Evolutionary conservation across 2,888 invertebrate species (phyloP), one percentile per base, ranked within the genome.

Genomic region (Caenorhabditis imperialis): DNA sequence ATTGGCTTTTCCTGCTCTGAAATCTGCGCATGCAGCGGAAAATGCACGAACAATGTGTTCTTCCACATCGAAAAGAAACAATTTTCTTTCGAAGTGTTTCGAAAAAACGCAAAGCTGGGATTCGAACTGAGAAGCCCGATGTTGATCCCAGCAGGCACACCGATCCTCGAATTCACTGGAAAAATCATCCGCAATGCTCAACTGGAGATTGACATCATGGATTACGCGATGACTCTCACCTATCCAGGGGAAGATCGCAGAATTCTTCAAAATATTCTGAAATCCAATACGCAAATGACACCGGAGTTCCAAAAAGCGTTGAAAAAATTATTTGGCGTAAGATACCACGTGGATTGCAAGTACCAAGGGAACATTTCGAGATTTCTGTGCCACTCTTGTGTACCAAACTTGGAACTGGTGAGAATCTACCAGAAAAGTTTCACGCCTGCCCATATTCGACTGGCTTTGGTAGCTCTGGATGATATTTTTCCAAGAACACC

Each of bases 81-180:
- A 2, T 37, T 45, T 22, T 27, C 60, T 8, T 22, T 53, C 8
- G 60, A 69, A 47, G 5, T 60, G 3, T 69, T 22, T 30, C 60
- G 60, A 22, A 20, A 30, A 2, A 22, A 60, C 23, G 6, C 12
- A 10, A 35, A 23, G 5, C 14, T 53, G 16, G 69, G 69, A 8
- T 58, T 60, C 37, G 35, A 50, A 18, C 0, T 69, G 6, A 44
- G 69, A 5, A 16, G 60, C 7, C 12, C n/a, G 5, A 7, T 42
- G 38, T 18, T 45, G 10, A 40, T 51, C 35, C 40, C 51, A n/a
- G 35, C 45, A 8, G 67, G 58, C 8, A 58, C 67, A 1, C 53
- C 69, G 5, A 12, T 69, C 8, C 27, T 60, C n/a, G 60, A 69
- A 25, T 69, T 69, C 20, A 38, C 27, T 23, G 69, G 69, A 30